Percentiles rank a stretch among this genome's conserved stretches.
phyloP scores from a whole-genome alignment of 2,888 invertebrate genomes.

The Acrobeloides nanus region DNA sequence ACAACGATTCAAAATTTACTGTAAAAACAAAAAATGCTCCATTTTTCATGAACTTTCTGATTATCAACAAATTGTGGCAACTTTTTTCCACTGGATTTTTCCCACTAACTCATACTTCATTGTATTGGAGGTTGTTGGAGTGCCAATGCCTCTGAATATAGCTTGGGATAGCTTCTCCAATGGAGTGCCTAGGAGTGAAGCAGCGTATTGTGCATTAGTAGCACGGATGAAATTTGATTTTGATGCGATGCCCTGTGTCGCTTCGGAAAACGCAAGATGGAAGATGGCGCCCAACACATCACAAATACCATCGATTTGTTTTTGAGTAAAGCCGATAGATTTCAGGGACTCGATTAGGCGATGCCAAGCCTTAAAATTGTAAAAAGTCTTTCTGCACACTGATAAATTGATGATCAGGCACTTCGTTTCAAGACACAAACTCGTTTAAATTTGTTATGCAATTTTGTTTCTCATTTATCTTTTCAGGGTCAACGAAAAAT shows the following conservation, averaged over 20 bases:
- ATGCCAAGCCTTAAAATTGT: slow-evolving; percentile 68
- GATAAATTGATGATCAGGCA: slow-evolving; percentile 1
- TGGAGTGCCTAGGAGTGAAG: slow-evolving; percentile 69
- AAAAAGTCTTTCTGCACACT: slow-evolving; percentile 10
- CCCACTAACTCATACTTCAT: slow-evolving; percentile 9
- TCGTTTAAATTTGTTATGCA: too few species aligned
- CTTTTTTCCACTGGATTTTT: slow-evolving; percentile 6
- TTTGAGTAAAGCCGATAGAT: slow-evolving; percentile 68
- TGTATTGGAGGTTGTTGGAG: slow-evolving; percentile 6
- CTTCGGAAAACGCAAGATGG: slow-evolving; percentile 73
- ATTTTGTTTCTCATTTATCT: too few species aligned
- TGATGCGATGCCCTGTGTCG: slow-evolving; percentile 33
- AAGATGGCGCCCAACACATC: slow-evolving; percentile 82
- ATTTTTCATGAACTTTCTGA: too few species aligned
- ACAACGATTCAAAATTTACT: too few species aligned
- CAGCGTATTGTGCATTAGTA: slow-evolving; percentile 69
- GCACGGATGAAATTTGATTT: slow-evolving; percentile 64
- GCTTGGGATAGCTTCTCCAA: slow-evolving; percentile 75
- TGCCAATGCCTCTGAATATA: slow-evolving; percentile 61
- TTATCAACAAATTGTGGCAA: too few species aligned
- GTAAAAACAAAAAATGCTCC: too few species aligned
- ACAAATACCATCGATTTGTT: slow-evolving; percentile 76
- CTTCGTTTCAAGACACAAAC: too few species aligned
- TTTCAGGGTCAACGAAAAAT: too few species aligned
- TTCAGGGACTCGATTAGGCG: slow-evolving; percentile 72